These are phyloP conservation scores for Embiotoca jacksoni DNA, from an alignment of 2,113 vertebrate species.

Conservation along the genomic window DNA sequence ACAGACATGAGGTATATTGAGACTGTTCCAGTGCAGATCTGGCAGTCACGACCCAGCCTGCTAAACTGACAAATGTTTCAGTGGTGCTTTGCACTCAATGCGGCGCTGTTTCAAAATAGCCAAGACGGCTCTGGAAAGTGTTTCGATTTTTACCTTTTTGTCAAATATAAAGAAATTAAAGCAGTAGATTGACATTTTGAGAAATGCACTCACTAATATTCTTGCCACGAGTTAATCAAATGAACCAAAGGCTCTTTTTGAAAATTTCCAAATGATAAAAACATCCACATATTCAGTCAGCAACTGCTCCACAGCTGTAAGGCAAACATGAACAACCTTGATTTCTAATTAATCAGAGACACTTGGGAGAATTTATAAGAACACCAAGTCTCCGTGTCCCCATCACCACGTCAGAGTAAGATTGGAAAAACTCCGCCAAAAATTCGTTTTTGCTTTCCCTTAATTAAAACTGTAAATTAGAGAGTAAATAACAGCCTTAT, in stretches of 20 bases:
- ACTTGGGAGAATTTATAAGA: too few relatives aligned
- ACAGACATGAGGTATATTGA: conserved; percentile 12
- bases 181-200: not conserved
- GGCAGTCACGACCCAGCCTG: not conserved
- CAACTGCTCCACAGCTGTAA: not conserved
- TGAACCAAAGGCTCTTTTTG: too few relatives aligned
- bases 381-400: too few relatives aligned
- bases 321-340: not conserved
- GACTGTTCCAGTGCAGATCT: conserved; percentile 15
- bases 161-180: not conserved
- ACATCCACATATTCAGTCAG: not conserved
- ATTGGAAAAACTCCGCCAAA: too few relatives aligned
- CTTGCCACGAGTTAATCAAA: not conserved
- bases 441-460: too few relatives aligned
- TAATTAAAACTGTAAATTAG: not conserved
- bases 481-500: too few relatives aligned
- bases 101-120: not conserved
- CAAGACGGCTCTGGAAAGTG: not conserved
- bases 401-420: too few relatives aligned
- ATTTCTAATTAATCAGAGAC: not conserved
- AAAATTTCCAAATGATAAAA: not conserved
- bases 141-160: not conserved
- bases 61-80: conserved; percentile 11
- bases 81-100: not conserved
- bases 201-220: conserved; percentile 9